Evolutionary conservation across 2,888 invertebrate genomes (phyloP), one percentile per base, ranked within the genome.

Genomic region (Ophion costatus): DNA sequence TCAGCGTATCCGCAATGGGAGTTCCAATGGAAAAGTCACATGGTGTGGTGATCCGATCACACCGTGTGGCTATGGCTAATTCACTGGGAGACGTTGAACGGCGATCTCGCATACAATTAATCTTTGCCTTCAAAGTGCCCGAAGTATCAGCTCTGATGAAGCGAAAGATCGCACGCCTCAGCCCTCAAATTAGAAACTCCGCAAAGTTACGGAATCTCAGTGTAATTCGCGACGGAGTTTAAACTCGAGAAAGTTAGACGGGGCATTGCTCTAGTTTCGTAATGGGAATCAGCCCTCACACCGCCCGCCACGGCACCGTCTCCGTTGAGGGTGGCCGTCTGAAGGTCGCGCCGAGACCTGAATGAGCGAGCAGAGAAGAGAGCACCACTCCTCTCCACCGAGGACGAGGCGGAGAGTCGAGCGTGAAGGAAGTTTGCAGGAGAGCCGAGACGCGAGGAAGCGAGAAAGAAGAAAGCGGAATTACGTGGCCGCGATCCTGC

Each of bases 201-300:
- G 20, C 51, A 75, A 80, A 80, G 80, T 75, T 75, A 17, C 29
- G 74, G 33, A 75, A 80, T 61, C 33, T 74, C 38, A 51, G 69
- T 20, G 45, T 79, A 79, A 85, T 80, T 83, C 57, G 80, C 63
- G 78, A 66, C 74, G 51, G 69, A 63, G 63, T 61, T 42, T 56
- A 74, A 77, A 70, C 80, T 77, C 77, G 80, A 71, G 45, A 83
- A 80, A 80, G 80, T 83, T 80, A 33, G 76, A 79, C 79, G 80
- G 80, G 70, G 85, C 74, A 77, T 81, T 88, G 90, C 86, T 90
- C 89, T 86, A 90, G 85, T 89, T 90, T 84, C 87, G 89, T 85
- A 88, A 88, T 87, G 88, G 83, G 84, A 85, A 84, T 85, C 88
- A 88, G 84, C 88, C 89, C 89, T 89, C 90, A 90, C 90, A 86